phyloP scores from a whole-genome alignment of 2,888 invertebrate genomes.

The Melieria omissa region DNA sequence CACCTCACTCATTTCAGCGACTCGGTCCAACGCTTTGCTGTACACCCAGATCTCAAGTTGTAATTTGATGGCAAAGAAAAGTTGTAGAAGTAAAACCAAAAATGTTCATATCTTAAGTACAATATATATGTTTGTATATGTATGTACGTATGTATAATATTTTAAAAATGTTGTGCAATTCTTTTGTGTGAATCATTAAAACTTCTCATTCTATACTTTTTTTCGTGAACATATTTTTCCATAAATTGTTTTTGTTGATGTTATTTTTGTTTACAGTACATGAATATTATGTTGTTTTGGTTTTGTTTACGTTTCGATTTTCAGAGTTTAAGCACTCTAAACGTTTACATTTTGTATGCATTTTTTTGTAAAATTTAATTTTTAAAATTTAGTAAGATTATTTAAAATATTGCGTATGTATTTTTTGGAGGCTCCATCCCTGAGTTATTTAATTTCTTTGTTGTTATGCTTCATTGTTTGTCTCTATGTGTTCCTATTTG shows the following conservation, averaged over 20 bases:
- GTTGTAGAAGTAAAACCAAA: no score
- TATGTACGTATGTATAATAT: not conserved
- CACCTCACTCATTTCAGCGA: no score
- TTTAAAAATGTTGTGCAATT: slow-evolving; percentile 21
- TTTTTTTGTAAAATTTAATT: not conserved
- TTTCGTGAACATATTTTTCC: slow-evolving; percentile 29
- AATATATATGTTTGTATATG: no score
- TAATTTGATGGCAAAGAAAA: no score
- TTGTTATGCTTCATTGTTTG: slow-evolving; percentile 55
- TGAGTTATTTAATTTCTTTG: slow-evolving; percentile 65
- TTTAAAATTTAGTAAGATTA: slow-evolving; percentile 47
- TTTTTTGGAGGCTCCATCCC: slow-evolving; percentile 67
- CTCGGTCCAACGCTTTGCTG: no score
- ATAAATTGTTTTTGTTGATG: slow-evolving; percentile 5
- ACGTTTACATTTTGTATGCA: not conserved
- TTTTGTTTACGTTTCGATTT: slow-evolving; percentile 2
- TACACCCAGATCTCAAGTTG: no score
- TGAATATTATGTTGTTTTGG: not conserved
- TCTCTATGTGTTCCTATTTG: slow-evolving; percentile 42
- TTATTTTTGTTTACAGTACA: slow-evolving; percentile 4
- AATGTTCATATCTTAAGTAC: no score
- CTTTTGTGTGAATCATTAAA: slow-evolving; percentile 9
- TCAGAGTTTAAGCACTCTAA: not conserved
- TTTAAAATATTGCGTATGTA: slow-evolving; percentile 49
- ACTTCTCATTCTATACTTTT: slow-evolving; percentile 6